These are phyloP conservation scores for Synanthedon formicaeformis DNA, from an alignment of 2,888 invertebrate species.

Conservation along the genomic window DNA sequence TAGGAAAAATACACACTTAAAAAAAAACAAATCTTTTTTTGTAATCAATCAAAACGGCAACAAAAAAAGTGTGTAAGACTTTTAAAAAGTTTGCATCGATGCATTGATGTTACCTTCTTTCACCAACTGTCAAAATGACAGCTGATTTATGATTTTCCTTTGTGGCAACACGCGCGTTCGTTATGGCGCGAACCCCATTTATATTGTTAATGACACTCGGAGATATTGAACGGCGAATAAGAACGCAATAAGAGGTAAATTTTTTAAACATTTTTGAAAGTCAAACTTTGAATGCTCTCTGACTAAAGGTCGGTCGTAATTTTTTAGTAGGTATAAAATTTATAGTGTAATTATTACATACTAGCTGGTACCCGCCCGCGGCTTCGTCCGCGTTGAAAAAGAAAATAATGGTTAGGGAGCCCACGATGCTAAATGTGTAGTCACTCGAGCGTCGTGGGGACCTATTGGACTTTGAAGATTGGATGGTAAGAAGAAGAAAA, in stretches of 20 bases:
- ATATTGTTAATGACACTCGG: conserved; percentile 54
- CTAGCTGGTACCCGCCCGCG: too few relatives aligned
- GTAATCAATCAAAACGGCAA: conserved; percentile 50
- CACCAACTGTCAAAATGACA: conserved; percentile 63
- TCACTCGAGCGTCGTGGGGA: too few relatives aligned
- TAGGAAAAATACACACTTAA: background rate
- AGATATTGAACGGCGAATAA: conserved; percentile 34
- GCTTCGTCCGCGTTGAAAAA: too few relatives aligned
- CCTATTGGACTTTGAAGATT: too few relatives aligned
- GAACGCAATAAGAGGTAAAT: background rate
- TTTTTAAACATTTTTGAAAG: too few relatives aligned
- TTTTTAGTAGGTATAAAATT: too few relatives aligned
- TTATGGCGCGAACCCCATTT: conserved; percentile 47
- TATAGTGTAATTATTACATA: too few relatives aligned
- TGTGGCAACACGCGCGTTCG: conserved; percentile 55
- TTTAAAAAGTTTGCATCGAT: conserved; percentile 60
- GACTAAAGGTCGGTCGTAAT: too few relatives aligned
- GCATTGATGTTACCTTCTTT: conserved; percentile 61
- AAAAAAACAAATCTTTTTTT: conserved; percentile 22
- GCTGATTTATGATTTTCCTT: conserved; percentile 62
- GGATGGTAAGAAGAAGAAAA: too few relatives aligned
- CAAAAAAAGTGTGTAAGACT: conserved; percentile 33
- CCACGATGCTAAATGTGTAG: too few relatives aligned
- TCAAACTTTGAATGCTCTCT: too few relatives aligned
- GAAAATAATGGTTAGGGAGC: too few relatives aligned